Evolutionary conservation across 1,140 invertebrate genomes (phyloP).

Genomic region (Eriocheir sinensis): DNA sequence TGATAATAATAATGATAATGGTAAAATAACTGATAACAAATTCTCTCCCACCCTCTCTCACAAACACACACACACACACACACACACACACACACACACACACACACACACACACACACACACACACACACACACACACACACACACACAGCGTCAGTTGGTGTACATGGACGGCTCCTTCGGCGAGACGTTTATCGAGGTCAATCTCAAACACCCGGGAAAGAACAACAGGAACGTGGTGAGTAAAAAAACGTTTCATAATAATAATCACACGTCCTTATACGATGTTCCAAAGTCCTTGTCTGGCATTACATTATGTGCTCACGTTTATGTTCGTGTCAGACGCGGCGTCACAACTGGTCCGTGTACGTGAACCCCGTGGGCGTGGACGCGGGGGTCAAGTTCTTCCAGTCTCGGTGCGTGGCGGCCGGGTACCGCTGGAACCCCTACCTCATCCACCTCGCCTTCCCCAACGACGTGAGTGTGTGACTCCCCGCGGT

Average conservation of each 20-base stretch:
- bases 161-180: conserved; percentile 92
- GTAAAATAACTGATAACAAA: not conserved
- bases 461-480: conserved; percentile 94
- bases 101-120: conserved; percentile 24
- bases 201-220: conserved; percentile 92
- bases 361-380: conserved; percentile 96
- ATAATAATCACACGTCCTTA: not conserved
- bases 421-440: conserved; percentile 94
- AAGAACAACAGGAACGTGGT: conserved; percentile 89
- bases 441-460: conserved; percentile 96
- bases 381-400: conserved; percentile 94
- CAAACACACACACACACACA: not conserved
- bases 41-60: too few species aligned
- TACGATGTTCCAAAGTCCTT: not conserved
- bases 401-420: conserved; percentile 90
- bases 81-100: not conserved
- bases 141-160: conserved; percentile 88
- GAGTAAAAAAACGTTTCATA: conserved; percentile 36
- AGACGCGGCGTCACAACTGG: conserved; percentile 93
- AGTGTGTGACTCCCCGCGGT: too few species aligned
- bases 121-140: not conserved
- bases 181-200: conserved; percentile 94
- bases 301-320: too few species aligned
- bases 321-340: not conserved
- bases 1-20: not conserved